Evolutionary conservation across 2,888 invertebrate genomes (phyloP), one percentile per base, ranked within the genome.

Genomic region (Hypomecis punctinalis): DNA sequence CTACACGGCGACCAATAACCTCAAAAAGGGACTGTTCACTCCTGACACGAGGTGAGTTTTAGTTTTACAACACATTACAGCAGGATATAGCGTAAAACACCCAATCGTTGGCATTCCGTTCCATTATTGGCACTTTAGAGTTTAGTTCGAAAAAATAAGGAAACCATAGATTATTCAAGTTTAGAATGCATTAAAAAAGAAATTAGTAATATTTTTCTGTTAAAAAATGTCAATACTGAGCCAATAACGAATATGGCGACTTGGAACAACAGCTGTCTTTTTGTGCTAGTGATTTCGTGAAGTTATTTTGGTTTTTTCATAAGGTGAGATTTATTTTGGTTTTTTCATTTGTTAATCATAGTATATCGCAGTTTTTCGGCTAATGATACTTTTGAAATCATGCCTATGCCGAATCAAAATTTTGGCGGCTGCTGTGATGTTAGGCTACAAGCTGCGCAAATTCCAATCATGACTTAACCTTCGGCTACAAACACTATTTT

Each of bases 21-120:
- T 95, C 83, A 94, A 94, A 81, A 95, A 95, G 78, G 94, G 94
- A 78, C 94, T 98, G 76, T 98, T 98, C 91, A 95, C 95, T 70
- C 92, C 94, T 69, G 94, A 95, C 73, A 95, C 96, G 55, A 95
- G 96, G 93, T 93, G 87, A 79, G 47, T 33, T 5, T 33, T 55
- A 45, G 10, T 23, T 33, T 40, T 40, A 7, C 40, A 4, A 7
- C 40, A 40, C 40, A 0, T 9, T 6, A 7, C 40, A 40, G 10
- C 10, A 40, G 23, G 23, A 2, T 2, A 23, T 23, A 23, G 23
- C n/a, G 43, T 43, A 43, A 43, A 43, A 10, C 43, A 43, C 43
- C 43, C 43, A 43, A 43, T 9, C 9, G 43, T 43, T 43, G 43
- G 43, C 43, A 43, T 11, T 43, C 43, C 43, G 10, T n/a, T 11